Percentiles rank a stretch among this genome's conserved stretches.
These are phyloP conservation scores for Amblyraja radiata DNA, from an alignment of 2,797 vertebrate species.

Conservation along the genomic window DNA sequence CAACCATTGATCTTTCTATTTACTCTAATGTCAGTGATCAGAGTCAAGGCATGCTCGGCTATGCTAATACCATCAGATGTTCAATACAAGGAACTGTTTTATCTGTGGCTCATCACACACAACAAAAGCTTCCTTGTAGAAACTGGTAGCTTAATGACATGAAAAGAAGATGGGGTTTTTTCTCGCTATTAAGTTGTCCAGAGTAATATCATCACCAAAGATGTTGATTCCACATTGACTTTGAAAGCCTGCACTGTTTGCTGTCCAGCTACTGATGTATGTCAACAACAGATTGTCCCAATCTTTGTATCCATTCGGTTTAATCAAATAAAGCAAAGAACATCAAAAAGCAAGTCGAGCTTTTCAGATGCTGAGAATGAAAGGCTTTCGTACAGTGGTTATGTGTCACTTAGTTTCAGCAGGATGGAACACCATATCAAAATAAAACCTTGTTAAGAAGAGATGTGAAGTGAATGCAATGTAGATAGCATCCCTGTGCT, in stretches of 20 bases:
- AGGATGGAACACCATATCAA: neutral
- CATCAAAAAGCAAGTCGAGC: neutral
- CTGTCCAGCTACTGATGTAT: neutral
- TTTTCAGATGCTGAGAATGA: conserved; percentile 26
- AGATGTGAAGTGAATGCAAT: neutral
- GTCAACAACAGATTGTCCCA: neutral
- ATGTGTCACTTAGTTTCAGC: neutral
- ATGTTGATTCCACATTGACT: conserved; percentile 18
- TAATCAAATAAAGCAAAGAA: conserved; percentile 3
- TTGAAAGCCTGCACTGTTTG: neutral
- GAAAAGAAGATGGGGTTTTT: conserved; percentile 41
- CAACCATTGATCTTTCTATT: neutral
- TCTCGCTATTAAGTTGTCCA: conserved; percentile 49
- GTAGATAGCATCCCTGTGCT: neutral
- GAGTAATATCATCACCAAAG: conserved; percentile 46
- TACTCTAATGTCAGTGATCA: neutral
- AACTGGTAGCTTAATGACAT: conserved; percentile 48
- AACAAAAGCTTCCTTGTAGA: conserved; percentile 46
- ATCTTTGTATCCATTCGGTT: neutral
- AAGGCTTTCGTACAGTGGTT: neutral
- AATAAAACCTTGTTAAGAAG: conserved; percentile 15
- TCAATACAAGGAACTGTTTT: neutral
- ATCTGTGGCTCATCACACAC: neutral
- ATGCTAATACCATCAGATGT: neutral
- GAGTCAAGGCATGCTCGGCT: neutral